These are phyloP conservation scores for Helarctos malayanus DNA, from an alignment of 2,797 vertebrate genomes.

Conservation along the genomic window DNA sequence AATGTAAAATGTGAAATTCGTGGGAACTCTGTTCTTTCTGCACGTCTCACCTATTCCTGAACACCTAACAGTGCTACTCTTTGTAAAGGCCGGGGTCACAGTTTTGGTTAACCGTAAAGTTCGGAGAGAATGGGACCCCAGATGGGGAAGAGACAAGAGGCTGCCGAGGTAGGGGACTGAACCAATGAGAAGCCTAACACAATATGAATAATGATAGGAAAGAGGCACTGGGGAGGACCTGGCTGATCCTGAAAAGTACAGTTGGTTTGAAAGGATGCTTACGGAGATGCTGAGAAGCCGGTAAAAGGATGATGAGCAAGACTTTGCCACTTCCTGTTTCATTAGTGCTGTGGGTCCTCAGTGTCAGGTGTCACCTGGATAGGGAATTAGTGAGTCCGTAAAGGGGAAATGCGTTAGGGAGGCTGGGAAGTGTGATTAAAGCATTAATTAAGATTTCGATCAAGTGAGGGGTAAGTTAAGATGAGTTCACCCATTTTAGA, in stretches of 20 bases:
- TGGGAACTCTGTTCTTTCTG: neutral
- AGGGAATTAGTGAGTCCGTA: conserved; percentile 58
- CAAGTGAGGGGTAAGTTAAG: conserved; percentile 19
- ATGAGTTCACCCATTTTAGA: conserved; percentile 30
- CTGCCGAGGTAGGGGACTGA: neutral
- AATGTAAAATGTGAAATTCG: conserved; percentile 43
- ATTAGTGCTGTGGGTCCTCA: neutral
- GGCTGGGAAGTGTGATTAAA: conserved; percentile 72
- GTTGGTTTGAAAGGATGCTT: conserved; percentile 45
- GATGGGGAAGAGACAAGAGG: neutral
- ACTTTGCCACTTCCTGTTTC: conserved; percentile 55
- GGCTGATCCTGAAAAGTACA: neutral
- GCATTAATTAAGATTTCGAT: conserved; percentile 33
- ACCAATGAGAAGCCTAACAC: neutral
- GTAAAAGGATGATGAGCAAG: conserved; percentile 50
- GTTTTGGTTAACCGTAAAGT: conserved; percentile 46
- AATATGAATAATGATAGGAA: neutral
- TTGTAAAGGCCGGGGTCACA: conserved; percentile 24
- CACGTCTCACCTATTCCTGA: conserved; percentile 22
- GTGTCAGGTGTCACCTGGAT: conserved; percentile 3
- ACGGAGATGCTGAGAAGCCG: conserved; percentile 34
- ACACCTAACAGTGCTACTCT: neutral
- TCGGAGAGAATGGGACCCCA: neutral
- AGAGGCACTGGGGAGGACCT: neutral
- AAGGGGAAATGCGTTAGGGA: conserved; percentile 66